A percentile compares a stretch with the other conserved stretches of the same genome.
Evolutionary conservation across 2,797 vertebrate genomes (phyloP).

Genomic region (Lates japonicus): DNA sequence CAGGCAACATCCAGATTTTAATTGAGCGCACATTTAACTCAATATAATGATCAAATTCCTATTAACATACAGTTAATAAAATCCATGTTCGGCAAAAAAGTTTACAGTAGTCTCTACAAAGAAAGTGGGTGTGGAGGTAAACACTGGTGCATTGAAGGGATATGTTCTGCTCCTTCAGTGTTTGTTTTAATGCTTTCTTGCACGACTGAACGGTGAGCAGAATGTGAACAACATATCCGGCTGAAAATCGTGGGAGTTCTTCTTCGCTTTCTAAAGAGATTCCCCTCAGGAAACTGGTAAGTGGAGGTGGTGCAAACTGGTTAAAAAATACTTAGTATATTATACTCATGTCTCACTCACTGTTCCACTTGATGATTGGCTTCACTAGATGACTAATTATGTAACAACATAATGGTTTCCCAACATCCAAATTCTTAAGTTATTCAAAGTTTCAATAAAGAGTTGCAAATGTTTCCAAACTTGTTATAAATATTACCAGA

Average conservation of each 20-base stretch:
- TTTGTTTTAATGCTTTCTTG: slow-evolving; percentile 25
- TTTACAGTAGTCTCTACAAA: slow-evolving; percentile 1
- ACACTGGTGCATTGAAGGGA: slow-evolving; percentile 25
- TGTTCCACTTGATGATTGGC: neutral
- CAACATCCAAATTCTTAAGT: slow-evolving; percentile 6
- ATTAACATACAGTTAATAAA: neutral
- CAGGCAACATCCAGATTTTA: neutral
- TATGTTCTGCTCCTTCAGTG: slow-evolving; percentile 3
- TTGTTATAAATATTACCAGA: neutral
- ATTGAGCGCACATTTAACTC: too few species aligned
- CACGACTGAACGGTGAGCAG: neutral
- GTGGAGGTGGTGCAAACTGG: slow-evolving; percentile 8
- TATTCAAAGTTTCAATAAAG: slow-evolving; percentile 12
- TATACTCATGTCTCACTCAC: slow-evolving; percentile 6
- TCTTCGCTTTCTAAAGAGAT: slow-evolving; percentile 28
- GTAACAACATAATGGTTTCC: neutral
- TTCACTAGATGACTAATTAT: neutral
- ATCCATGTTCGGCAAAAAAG: slow-evolving; percentile 5
- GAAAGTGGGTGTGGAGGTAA: neutral
- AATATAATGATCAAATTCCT: neutral
- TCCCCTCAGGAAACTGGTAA: slow-evolving; percentile 7
- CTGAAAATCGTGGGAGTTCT: slow-evolving; percentile 23
- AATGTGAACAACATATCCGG: slow-evolving; percentile 21
- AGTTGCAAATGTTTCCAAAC: slow-evolving; percentile 8
- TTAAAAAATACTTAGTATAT: slow-evolving; percentile 7